These are phyloP conservation scores for Nudaria mundana DNA, from an alignment of 2,888 invertebrate genomes.

Conservation along the genomic window DNA sequence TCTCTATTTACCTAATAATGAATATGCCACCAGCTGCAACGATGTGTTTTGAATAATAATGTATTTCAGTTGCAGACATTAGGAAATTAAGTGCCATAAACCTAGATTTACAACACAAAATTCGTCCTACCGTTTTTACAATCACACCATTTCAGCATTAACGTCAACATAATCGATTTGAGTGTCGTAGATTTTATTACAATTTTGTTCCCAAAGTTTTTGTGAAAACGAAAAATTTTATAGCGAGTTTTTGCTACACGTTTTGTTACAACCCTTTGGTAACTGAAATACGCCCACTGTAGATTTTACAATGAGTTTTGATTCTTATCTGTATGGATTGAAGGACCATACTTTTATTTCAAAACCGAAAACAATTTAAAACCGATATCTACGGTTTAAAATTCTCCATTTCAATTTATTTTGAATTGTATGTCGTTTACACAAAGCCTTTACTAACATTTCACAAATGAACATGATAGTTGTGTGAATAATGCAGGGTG, in stretches of 20 bases:
- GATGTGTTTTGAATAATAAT: no score
- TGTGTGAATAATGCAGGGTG: conserved; percentile 36
- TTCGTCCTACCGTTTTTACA: conserved; percentile 69
- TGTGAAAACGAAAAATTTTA: conserved; percentile 50
- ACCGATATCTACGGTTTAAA: no score
- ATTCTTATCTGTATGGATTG: conserved; percentile 20
- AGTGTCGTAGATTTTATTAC: conserved; percentile 44
- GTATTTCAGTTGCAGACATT: conserved; percentile 8
- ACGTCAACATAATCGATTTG: conserved; percentile 57
- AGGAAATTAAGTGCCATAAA: conserved; percentile 22
- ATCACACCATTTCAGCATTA: conserved; percentile 45
- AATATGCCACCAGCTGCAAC: background rate
- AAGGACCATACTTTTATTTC: conserved; percentile 7
- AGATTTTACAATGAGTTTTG: conserved; percentile 15
- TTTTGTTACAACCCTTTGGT: conserved; percentile 55
- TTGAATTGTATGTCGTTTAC: conserved; percentile 3
- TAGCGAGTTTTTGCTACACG: conserved; percentile 49
- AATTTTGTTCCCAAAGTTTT: conserved; percentile 48
- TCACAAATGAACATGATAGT: conserved; percentile 3
- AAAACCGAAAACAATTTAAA: background rate
- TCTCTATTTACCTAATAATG: no score
- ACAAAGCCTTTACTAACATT: conserved; percentile 13
- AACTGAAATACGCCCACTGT: conserved; percentile 13
- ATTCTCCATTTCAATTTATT: no score
- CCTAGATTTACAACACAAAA: conserved; percentile 42